These are phyloP conservation scores for Myocastor coypus DNA, from an alignment of 2,113 vertebrate species.

Conservation along the genomic window DNA sequence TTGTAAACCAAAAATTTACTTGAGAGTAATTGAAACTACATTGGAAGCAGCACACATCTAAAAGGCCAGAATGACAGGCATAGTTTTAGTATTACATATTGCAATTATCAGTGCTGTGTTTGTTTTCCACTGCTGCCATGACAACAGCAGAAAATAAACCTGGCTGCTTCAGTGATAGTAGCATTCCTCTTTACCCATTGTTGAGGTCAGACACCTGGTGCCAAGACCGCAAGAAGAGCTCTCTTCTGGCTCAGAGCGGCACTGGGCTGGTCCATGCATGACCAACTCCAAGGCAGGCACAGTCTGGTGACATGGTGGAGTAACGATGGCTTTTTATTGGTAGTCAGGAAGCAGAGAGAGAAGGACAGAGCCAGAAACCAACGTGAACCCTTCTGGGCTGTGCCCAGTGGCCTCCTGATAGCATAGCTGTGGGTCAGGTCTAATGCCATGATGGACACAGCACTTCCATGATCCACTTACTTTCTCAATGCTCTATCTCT, in stretches of 20 bases:
- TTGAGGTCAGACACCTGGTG: too few species aligned
- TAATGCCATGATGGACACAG: background rate
- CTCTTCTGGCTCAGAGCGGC: background rate
- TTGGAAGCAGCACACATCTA: too few species aligned
- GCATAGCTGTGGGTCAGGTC: background rate
- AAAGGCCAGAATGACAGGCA: too few species aligned
- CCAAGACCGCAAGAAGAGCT: background rate
- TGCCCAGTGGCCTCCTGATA: background rate
- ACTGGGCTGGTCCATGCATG: accelerated
- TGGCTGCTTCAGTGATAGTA: background rate
- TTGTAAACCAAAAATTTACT: too few species aligned
- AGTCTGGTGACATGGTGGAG: background rate
- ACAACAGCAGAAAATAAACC: too few species aligned
- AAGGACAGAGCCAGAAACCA: background rate
- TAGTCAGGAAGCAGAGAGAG: background rate
- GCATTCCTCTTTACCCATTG: background rate
- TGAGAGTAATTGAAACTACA: too few species aligned
- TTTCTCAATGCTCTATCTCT: background rate
- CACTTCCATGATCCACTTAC: background rate
- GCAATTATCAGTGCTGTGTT: too few species aligned
- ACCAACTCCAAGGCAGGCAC: background rate
- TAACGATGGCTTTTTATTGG: background rate
- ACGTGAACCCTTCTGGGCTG: too few species aligned
- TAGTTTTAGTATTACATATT: too few species aligned
- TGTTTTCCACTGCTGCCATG: background rate